Evolutionary conservation across 2,888 invertebrate species (phyloP), one percentile per base, ranked within the genome.

Genomic region (Phyllotreta cruciferae): DNA sequence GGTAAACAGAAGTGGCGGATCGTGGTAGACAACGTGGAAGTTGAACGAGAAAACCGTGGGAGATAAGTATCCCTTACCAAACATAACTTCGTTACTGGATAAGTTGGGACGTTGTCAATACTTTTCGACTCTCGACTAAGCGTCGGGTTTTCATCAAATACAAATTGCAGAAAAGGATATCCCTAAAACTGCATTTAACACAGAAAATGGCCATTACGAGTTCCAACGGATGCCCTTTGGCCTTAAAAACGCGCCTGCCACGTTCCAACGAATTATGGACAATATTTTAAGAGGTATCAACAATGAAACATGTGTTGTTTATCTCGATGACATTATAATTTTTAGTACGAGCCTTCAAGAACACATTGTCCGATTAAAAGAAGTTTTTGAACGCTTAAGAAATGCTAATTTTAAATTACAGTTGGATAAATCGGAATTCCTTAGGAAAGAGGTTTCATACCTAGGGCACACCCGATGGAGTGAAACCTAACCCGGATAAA

Each of bases 71-170:
- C 55, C 49, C 24, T 10, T 61, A 8, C 55, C 61, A 9, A 60
- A 60, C 10, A 60, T 60, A 13, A 53, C 36, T 4, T 52, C 41
- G 7, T 6, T 60, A 6, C 35, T 61, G 9, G 61, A 61, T 11
- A 61, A 55, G 14, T 39, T 55, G 11, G 55, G 61, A 6, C 5
- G 55, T 9, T 14, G 34, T 35, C 38, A 54, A 10, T 60, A 60
- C 14, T 60, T 60, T 13, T 37, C 50, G 8, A 60, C 53, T 1
- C n/a, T 60, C 34, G 55, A 61, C 41, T 34, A 53, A 10, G 61
- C 61, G 8, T 60, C 45, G 13, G 66, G 65, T 10, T 69, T 62
- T 52, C 68, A 68, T 45, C 68, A 66, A 36, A 64, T 68, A 35
- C 56, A 65, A 60, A 64, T 66, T 49, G 10, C 54, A 6, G 8